Percentiles rank a stretch among this genome's conserved stretches.
Evolutionary conservation across 2,888 invertebrate genomes (phyloP).

Genomic region (Adela reaumurella): DNA sequence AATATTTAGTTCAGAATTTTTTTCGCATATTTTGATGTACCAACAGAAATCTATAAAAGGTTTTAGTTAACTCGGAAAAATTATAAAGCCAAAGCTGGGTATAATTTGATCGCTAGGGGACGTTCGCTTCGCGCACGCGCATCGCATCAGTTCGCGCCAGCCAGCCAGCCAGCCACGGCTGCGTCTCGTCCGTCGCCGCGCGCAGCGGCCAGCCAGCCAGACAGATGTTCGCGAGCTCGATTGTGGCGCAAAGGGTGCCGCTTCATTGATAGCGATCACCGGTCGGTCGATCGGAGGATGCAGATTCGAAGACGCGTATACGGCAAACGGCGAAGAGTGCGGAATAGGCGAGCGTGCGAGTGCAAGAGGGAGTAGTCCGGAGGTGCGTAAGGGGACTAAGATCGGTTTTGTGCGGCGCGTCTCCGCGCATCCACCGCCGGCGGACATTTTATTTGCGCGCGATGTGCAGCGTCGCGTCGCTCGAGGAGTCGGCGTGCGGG

Average conservation of each 20-base stretch:
- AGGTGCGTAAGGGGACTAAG: not conserved
- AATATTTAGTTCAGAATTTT: too few relatives aligned
- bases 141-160: slow-evolving; percentile 48
- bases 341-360: not conserved
- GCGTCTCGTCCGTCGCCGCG: not conserved
- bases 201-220: slow-evolving; percentile 26
- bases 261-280: not conserved
- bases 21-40: too few relatives aligned
- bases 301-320: slow-evolving; percentile 5
- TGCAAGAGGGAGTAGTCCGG: not conserved
- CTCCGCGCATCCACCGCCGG: slow-evolving; percentile 19
- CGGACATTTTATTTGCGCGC: slow-evolving; percentile 58
- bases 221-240: slow-evolving; percentile 50
- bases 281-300: slow-evolving; percentile 6
- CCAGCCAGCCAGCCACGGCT: slow-evolving; percentile 1
- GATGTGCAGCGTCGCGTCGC: not conserved
- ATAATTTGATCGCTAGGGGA: slow-evolving; percentile 41
- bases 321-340: not conserved
- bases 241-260: not conserved
- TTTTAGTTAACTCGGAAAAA: too few relatives aligned
- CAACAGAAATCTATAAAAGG: too few relatives aligned
- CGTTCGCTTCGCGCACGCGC: slow-evolving; percentile 48
- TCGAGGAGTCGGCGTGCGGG: not conserved
- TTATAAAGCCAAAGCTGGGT: too few relatives aligned
- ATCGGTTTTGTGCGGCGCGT: not conserved